These are phyloP conservation scores for Galago senegalensis DNA, from an alignment of 2,797 vertebrate species.

Conservation along the genomic window DNA sequence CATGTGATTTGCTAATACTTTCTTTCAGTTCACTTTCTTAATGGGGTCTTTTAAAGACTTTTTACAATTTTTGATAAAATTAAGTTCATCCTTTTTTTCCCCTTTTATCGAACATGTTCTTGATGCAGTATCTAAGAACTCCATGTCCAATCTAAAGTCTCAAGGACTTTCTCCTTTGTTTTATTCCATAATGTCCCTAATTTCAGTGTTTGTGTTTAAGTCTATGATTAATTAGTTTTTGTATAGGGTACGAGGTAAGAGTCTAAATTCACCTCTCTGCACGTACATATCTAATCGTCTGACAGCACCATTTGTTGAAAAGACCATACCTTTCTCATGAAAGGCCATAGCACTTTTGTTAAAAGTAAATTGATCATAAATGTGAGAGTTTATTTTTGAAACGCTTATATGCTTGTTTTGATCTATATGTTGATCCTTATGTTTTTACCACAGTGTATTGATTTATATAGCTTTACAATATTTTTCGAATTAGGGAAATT, in stretches of 20 bases:
- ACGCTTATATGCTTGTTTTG: not conserved
- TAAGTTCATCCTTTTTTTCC: not conserved
- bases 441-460: not conserved
- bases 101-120: not conserved
- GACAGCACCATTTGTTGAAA: not conserved
- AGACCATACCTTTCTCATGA: not conserved
- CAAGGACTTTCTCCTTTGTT: not conserved
- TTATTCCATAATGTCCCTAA: not conserved
- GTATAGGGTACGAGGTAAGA: not conserved
- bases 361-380: not conserved
- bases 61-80: constrained; percentile 12
- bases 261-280: not conserved
- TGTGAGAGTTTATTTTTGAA: constrained; percentile 34
- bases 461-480: constrained; percentile 5
- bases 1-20: not conserved
- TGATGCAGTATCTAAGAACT: not conserved
- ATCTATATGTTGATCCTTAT: not conserved
- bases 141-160: not conserved
- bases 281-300: not conserved
- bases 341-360: not conserved
- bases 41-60: constrained; percentile 1
- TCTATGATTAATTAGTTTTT: not conserved
- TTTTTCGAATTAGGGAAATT: constrained; percentile 27
- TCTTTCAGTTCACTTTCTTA: not conserved
- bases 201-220: not conserved